These are phyloP conservation scores for Aricia artaxerxes DNA, from an alignment of 2,888 invertebrate genomes.

Conservation along the genomic window DNA sequence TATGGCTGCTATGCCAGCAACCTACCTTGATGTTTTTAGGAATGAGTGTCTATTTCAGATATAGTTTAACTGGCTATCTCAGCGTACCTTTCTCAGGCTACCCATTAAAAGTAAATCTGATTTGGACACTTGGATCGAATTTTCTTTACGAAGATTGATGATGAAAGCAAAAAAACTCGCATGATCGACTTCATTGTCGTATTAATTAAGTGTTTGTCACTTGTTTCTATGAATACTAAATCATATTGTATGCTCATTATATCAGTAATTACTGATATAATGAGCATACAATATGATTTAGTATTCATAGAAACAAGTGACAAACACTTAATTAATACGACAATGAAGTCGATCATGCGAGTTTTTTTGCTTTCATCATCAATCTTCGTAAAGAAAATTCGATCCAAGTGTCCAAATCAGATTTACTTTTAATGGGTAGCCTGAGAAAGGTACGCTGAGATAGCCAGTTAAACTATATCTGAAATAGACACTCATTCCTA, in stretches of 20 bases:
- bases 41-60: no score
- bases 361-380: not conserved
- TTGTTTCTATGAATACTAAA: conserved; percentile 15
- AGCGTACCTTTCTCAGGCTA: no score
- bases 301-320: conserved; percentile 12
- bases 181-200: not conserved
- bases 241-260: not conserved
- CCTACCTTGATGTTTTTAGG: no score
- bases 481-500: no score
- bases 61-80: no score
- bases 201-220: not conserved
- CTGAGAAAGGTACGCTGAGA: no score
- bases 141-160: not conserved
- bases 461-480: no score
- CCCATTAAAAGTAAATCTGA: no score
- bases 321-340: not conserved
- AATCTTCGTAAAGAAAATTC: not conserved
- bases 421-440: no score
- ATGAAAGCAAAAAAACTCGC: not conserved
- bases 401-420: no score
- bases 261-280: not conserved
- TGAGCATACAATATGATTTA: not conserved
- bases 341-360: not conserved
- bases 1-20: no score
- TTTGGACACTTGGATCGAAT: no score